phyloP scores from a whole-genome alignment of 2,888 invertebrate species.

The Drosophila parthenogenetica region DNA sequence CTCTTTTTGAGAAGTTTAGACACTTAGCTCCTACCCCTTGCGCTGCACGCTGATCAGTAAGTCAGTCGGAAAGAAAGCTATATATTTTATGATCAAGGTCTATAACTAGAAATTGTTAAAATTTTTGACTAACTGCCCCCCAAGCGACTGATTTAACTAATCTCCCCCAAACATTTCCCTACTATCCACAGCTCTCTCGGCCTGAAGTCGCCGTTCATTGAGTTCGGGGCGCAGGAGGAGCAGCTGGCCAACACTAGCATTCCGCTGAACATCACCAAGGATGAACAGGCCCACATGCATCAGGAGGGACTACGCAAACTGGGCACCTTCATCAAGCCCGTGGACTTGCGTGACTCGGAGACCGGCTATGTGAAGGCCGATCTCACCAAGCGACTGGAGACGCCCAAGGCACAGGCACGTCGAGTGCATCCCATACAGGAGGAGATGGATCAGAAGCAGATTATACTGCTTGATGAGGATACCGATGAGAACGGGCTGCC shows the following conservation, averaged over 20 bases:
- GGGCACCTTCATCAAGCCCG: constrained; percentile 84
- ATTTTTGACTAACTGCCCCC: too few species aligned
- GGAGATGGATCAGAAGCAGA: constrained; percentile 85
- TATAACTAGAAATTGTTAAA: too few species aligned
- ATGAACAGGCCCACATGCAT: constrained; percentile 84
- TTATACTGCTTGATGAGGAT: constrained; percentile 84
- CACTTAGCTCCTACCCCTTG: background rate
- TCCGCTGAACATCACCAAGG: constrained; percentile 84
- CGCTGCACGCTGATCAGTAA: background rate
- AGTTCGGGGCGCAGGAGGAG: constrained; percentile 83
- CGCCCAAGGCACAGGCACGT: constrained; percentile 63
- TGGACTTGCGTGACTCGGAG: constrained; percentile 83
- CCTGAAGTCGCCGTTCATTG: constrained; percentile 84
- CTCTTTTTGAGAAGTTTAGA: background rate
- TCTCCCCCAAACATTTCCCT: background rate
- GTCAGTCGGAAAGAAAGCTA: background rate
- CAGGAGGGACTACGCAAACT: constrained; percentile 84
- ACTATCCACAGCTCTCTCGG: constrained; percentile 82
- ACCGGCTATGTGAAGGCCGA: constrained; percentile 84
- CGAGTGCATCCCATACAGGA: constrained; percentile 83
- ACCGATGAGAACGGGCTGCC: constrained; percentile 84
- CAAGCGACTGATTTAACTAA: background rate
- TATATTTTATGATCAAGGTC: too few species aligned
- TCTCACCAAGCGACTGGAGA: constrained; percentile 81
- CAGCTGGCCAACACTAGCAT: constrained; percentile 84